Conservation (phyloP, 2,797 vertebrate species). For the Coregonus sp. region DNA sequence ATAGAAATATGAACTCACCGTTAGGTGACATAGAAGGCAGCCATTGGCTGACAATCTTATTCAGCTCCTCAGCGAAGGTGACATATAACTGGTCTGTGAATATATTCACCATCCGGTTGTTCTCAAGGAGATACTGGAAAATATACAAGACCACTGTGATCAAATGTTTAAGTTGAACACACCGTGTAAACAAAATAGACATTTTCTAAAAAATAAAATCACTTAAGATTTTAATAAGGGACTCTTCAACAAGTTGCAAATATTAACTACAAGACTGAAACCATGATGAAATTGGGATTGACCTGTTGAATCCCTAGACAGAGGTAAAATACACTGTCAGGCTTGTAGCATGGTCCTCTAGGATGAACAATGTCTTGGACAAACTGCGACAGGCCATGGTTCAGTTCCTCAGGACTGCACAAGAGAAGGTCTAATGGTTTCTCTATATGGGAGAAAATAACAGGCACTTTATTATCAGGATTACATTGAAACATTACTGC, state of each 20-base stretch:
- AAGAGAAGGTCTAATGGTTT: constrained; percentile 82
- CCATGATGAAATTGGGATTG: constrained; percentile 24
- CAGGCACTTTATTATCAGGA: background rate
- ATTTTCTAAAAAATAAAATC: background rate
- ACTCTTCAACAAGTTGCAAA: background rate
- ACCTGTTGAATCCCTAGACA: constrained; percentile 87
- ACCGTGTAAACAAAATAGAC: no score
- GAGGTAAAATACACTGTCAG: constrained; percentile 84
- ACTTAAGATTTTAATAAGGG: background rate
- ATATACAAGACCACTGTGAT: constrained; percentile 3
- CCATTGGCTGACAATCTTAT: constrained; percentile 82
- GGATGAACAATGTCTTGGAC: constrained; percentile 81
- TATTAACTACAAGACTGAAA: background rate
- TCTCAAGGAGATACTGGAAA: constrained; percentile 82
- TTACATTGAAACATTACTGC: background rate
- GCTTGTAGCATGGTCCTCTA: constrained; percentile 80
- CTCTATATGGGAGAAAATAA: constrained; percentile 43
- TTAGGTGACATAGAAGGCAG: constrained; percentile 79
- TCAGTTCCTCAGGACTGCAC: constrained; percentile 83
- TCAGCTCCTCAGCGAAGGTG: constrained; percentile 84
- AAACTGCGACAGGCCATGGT: constrained; percentile 82
- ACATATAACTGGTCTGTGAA: constrained; percentile 86
- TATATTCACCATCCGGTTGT: constrained; percentile 87
- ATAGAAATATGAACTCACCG: constrained; percentile 63
- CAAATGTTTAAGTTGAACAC: background rate